Evolutionary conservation across 2,113 vertebrate genomes (phyloP).

Genomic region (Spea multiplicata): DNA sequence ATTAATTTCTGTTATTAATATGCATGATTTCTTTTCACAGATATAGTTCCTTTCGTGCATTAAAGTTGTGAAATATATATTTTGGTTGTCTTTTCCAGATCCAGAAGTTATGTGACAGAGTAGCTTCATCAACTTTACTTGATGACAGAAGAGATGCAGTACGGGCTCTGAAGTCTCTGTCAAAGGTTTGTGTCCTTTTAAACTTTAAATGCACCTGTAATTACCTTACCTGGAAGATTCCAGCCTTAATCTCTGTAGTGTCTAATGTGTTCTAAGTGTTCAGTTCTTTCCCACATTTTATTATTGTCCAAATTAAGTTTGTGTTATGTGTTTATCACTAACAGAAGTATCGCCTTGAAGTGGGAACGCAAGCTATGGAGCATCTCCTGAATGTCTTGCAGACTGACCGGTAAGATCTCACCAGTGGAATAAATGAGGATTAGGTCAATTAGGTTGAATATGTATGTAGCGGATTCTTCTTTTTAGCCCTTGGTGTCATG

Average conservation of each 20-base stretch:
- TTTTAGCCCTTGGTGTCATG: no score
- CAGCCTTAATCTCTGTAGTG: neutral
- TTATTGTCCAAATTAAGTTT: neutral
- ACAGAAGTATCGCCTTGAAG: conserved; percentile 94
- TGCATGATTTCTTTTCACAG: no score
- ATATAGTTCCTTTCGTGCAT: no score
- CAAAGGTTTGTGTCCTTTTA: conserved; percentile 62
- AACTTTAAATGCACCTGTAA: no score
- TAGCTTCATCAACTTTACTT: conserved; percentile 91
- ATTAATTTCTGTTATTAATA: no score
- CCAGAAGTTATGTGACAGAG: conserved; percentile 94
- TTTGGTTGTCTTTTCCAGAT: conserved; percentile 66
- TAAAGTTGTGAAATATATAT: no score
- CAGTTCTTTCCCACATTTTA: no score
- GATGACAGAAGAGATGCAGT: conserved; percentile 95
- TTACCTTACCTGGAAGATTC: no score
- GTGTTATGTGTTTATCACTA: neutral
- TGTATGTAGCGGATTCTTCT: no score
- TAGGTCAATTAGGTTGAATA: no score
- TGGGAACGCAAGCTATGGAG: conserved; percentile 91
- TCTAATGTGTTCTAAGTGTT: neutral
- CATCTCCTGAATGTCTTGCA: conserved; percentile 89
- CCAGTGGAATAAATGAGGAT: neutral
- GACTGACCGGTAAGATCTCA: conserved; percentile 82
- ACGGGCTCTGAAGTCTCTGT: conserved; percentile 89